A percentile compares a stretch with the other conserved stretches of the same genome.
Conservation (phyloP, 2,797 vertebrate species). For the Gobio occitaniae region DNA sequence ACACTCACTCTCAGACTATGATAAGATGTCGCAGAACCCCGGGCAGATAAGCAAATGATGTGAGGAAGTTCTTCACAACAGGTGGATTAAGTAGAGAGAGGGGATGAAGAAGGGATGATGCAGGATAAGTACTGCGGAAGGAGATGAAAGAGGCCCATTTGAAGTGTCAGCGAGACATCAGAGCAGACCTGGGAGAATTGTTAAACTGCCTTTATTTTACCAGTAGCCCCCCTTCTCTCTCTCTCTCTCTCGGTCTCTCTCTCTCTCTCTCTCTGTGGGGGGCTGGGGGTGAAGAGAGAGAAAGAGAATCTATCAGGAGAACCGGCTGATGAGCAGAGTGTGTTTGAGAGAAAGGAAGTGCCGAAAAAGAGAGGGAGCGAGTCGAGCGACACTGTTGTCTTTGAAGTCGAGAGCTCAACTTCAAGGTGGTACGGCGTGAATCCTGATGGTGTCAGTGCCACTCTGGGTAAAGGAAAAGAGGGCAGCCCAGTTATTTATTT, state of each 20-base stretch:
- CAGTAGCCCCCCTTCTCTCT: constrained; percentile 24
- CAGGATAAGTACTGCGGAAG: constrained; percentile 59
- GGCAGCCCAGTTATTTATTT: constrained; percentile 39
- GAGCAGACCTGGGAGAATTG: constrained; percentile 58
- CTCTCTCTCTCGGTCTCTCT: neutral
- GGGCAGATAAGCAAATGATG: constrained; percentile 55
- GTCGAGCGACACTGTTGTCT: constrained; percentile 50
- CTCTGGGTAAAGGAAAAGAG: constrained; percentile 40
- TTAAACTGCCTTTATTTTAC: constrained; percentile 67
- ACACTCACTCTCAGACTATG: constrained; percentile 32
- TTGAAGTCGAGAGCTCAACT: constrained; percentile 56
- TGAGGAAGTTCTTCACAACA: constrained; percentile 59
- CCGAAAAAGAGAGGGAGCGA: constrained; percentile 36
- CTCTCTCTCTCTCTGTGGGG: too few relatives aligned
- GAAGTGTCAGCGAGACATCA: constrained; percentile 64
- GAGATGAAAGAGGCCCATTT: constrained; percentile 66
- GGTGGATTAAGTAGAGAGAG: constrained; percentile 56
- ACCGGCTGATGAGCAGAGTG: constrained; percentile 52
- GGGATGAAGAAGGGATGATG: constrained; percentile 58
- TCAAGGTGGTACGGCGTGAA: constrained; percentile 52
- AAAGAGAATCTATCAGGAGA: constrained; percentile 48
- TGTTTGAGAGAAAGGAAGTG: constrained; percentile 41
- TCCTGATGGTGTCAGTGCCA: constrained; percentile 56
- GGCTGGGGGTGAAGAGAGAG: neutral
- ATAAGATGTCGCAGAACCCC: constrained; percentile 41